phyloP scores from a whole-genome alignment of 1,140 invertebrate species.

The Micrasema minimum region DNA sequence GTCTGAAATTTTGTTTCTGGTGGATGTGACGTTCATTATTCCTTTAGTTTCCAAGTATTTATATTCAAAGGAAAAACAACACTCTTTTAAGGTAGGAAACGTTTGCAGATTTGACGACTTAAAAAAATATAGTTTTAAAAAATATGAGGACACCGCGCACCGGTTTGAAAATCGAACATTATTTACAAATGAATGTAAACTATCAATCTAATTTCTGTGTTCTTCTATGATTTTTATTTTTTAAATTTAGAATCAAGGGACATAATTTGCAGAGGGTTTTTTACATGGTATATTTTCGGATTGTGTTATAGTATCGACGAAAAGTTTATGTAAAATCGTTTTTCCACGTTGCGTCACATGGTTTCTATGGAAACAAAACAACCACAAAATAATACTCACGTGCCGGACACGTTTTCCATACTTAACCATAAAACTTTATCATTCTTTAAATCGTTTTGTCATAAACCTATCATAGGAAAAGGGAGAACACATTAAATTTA shows the following conservation, averaged over 20 bases:
- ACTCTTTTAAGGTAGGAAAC: constrained; percentile 12
- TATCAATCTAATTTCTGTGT: too few species aligned
- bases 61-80: background rate
- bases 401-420: constrained; percentile 15
- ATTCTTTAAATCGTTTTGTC: constrained; percentile 13
- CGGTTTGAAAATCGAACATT: too few species aligned
- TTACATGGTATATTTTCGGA: too few species aligned
- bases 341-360: constrained; percentile 36
- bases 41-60: constrained; percentile 14
- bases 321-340: constrained; percentile 33
- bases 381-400: constrained; percentile 37
- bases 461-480: constrained; percentile 13
- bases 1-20: constrained; percentile 17
- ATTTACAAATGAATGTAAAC: too few species aligned
- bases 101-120: background rate
- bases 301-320: background rate
- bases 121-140: too few species aligned
- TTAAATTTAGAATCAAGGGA: too few species aligned
- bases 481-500: too few species aligned
- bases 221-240: too few species aligned
- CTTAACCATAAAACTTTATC: constrained; percentile 23
- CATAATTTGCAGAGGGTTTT: too few species aligned
- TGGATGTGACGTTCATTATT: constrained; percentile 4
- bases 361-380: constrained; percentile 39
- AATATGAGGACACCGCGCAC: too few species aligned